Evolutionary conservation across 2,797 vertebrate species (phyloP), one percentile per base, ranked within the genome.

Genomic region (Tangara arthus): DNA sequence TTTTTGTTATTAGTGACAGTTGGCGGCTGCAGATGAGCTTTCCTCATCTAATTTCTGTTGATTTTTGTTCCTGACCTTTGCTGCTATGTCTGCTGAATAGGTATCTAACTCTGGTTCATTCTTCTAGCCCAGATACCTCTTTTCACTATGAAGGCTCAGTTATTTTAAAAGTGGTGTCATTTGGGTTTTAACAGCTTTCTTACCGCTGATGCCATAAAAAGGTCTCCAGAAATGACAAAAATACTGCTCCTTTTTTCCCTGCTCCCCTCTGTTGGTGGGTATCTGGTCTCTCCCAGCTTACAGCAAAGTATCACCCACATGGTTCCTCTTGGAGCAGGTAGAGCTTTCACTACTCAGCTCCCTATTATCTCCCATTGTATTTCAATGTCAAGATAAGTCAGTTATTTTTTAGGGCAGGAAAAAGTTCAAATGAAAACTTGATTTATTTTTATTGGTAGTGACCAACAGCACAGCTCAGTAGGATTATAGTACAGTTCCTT

Each of bases 281-380:
- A 11, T 60, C 12, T 17, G 11, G 14, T 61, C 35, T 83, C 24
- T 76, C 24, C 30, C 22, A 69, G 24, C 8, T 65, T 13, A 46
- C 1, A 4, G 65, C 57, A 21, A 17, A 22, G 21, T 11, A 19
- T 5, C 39, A 34, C 35, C 15, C 26, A 20, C 23, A 0, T 4
- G 4, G 9, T 34, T 71, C 37, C 23, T 73, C 3, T 13, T 28
- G 64, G 26, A 52, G 46, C 52, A 79, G 15, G 16, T 5, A 35
- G 41, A 52, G 34, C 46, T 68, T 60, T 75, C 30, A 9, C 64
- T 24, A 8, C 21, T 3, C 35, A 42, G 16, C 46, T 75, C 69
- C 28, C 37, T 60, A 0, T 50, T n/a, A 2, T 42, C 32, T 82
- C 56, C 20, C 32, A 12, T 52, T 78, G 34, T 52, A 17, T 81